Percentiles rank a stretch among this genome's conserved stretches.
These are phyloP conservation scores for Agrotis exclamationis DNA, from an alignment of 2,888 invertebrate genomes.

Conservation along the genomic window DNA sequence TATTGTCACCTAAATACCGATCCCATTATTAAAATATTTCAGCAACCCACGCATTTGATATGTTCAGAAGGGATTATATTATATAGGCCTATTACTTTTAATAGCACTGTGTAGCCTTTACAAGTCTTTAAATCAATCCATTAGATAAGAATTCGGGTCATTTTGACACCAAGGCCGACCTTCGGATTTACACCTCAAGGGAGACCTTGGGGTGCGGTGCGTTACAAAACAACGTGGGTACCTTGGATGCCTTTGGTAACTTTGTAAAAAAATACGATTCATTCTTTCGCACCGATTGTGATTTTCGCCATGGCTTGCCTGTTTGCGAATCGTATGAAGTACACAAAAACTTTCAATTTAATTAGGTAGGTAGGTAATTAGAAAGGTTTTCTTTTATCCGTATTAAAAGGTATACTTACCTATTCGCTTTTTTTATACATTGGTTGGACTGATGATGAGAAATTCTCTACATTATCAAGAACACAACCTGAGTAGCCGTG, in stretches of 20 bases:
- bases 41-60: conserved; percentile 29
- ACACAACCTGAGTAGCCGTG: too few species aligned
- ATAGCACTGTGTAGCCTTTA: conserved; percentile 29
- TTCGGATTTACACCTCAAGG: conserved; percentile 39
- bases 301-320: conserved; percentile 1
- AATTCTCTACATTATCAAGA: too few species aligned
- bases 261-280: conserved; percentile 45
- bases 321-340: not conserved
- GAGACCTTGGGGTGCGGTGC: conserved; percentile 57
- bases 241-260: conserved; percentile 14
- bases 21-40: conserved; percentile 51
- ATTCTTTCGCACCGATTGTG: conserved; percentile 23
- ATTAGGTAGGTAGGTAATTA: not conserved
- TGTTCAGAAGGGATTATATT: conserved; percentile 17
- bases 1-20: conserved; percentile 62
- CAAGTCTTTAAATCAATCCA: conserved; percentile 51
- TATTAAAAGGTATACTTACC: too few species aligned
- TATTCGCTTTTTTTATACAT: too few species aligned
- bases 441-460: too few species aligned
- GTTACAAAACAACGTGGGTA: conserved; percentile 57
- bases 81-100: conserved; percentile 28
- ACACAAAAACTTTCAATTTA: not conserved
- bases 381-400: not conserved
- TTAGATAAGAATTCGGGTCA: conserved; percentile 57
- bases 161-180: conserved; percentile 61